Evolutionary conservation across 2,888 invertebrate genomes (phyloP).

Genomic region (Mesopsocus fuscifrons): DNA sequence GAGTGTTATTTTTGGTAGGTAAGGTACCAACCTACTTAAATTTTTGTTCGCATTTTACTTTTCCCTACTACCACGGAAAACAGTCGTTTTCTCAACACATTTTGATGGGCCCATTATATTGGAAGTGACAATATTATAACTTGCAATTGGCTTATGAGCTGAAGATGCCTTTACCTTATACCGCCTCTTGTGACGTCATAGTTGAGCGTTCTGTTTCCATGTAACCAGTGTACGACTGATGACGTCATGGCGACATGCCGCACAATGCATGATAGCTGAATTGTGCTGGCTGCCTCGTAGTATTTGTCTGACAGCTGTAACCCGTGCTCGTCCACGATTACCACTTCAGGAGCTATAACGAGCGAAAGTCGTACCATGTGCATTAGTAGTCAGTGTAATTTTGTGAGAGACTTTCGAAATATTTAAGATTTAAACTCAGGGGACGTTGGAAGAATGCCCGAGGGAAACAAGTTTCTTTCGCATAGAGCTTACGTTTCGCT

Average conservation of each 20-base stretch:
- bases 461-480: too few species aligned
- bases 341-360: conserved; percentile 42
- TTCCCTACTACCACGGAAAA: too few species aligned
- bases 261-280: conserved; percentile 42
- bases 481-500: too few species aligned
- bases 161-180: conserved; percentile 42
- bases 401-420: neutral
- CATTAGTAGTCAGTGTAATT: neutral
- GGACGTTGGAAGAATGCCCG: too few species aligned
- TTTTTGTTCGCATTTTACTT: neutral
- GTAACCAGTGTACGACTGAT: conserved; percentile 39
- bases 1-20: neutral
- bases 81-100: too few species aligned
- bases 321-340: conserved; percentile 45
- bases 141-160: too few species aligned
- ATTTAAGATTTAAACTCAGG: too few species aligned
- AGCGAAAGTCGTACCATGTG: conserved; percentile 1
- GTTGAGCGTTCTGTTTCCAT: conserved; percentile 40
- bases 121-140: too few species aligned
- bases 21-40: neutral
- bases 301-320: conserved; percentile 42
- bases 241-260: conserved; percentile 32
- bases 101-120: too few species aligned
- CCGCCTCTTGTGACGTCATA: conserved; percentile 45
- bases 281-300: conserved; percentile 47